These are phyloP conservation scores for Romanogobio albipinnatus DNA, from an alignment of 2,113 vertebrate species.

Conservation along the genomic window DNA sequence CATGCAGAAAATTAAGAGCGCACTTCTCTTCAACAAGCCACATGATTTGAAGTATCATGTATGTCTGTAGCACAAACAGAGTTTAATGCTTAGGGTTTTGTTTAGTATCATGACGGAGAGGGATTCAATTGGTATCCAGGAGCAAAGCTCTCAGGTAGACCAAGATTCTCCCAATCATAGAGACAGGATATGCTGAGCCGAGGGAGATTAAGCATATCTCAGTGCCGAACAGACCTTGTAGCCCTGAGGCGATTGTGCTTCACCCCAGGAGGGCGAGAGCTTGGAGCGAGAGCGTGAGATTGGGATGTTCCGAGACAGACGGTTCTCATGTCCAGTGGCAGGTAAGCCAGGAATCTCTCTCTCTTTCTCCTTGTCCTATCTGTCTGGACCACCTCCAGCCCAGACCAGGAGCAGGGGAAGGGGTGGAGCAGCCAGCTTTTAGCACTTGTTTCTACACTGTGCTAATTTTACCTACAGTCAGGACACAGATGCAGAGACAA, in stretches of 20 bases:
- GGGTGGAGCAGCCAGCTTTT: slow-evolving; percentile 44
- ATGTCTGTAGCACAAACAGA: neutral
- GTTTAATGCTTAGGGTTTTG: neutral
- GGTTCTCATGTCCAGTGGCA: slow-evolving; percentile 29
- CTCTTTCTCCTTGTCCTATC: slow-evolving; percentile 15
- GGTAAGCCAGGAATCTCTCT: slow-evolving; percentile 1
- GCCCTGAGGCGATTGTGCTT: slow-evolving; percentile 66
- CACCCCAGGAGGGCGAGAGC: slow-evolving; percentile 53
- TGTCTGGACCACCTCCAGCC: neutral
- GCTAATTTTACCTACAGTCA: slow-evolving; percentile 56
- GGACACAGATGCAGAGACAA: slow-evolving; percentile 63
- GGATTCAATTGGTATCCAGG: neutral
- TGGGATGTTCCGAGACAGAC: neutral
- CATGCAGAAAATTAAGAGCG: neutral
- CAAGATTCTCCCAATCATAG: slow-evolving; percentile 13
- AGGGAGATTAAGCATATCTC: slow-evolving; percentile 55
- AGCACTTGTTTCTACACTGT: slow-evolving; percentile 50
- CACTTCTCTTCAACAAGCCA: neutral
- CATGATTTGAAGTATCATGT: neutral
- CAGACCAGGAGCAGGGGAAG: slow-evolving; percentile 35
- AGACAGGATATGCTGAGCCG: slow-evolving; percentile 40
- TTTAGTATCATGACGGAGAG: neutral
- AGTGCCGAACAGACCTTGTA: slow-evolving; percentile 58
- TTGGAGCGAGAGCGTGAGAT: neutral
- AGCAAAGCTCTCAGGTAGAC: slow-evolving; percentile 23